Percentiles rank a stretch among this genome's conserved stretches.
Evolutionary conservation across 2,113 vertebrate genomes (phyloP).

Genomic region (Gobiocypris rarus): DNA sequence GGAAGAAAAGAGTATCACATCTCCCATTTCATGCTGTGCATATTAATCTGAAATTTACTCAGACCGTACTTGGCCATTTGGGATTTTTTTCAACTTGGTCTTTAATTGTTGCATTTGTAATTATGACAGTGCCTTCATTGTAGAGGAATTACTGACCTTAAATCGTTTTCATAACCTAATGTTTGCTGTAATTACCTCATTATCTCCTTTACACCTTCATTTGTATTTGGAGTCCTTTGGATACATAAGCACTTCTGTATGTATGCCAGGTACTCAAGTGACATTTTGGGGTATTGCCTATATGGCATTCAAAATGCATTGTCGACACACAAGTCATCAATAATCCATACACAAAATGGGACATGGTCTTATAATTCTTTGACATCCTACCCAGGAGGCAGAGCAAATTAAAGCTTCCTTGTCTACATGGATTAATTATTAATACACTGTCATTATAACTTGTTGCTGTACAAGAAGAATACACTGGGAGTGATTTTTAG

Average conservation of each 20-base stretch:
- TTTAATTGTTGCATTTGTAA: conserved; percentile 28
- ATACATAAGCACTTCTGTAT: neutral
- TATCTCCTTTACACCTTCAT: neutral
- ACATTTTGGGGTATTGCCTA: neutral
- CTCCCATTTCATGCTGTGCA: neutral
- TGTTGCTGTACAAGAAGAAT: conserved; percentile 34
- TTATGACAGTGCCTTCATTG: neutral
- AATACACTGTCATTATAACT: conserved; percentile 45
- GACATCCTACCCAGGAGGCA: conserved; percentile 30
- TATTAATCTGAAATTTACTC: neutral
- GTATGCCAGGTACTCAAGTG: neutral
- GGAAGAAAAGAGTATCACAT: too few relatives aligned
- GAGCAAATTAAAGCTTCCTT: conserved; percentile 18
- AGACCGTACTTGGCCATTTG: neutral
- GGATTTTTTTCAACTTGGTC: neutral
- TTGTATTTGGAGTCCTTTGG: neutral
- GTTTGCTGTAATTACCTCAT: neutral
- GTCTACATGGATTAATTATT: conserved; percentile 41
- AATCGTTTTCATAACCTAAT: neutral
- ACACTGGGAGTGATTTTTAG: conserved; percentile 26
- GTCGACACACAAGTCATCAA: neutral
- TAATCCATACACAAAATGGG: neutral
- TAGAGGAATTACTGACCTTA: neutral
- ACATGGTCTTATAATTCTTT: conserved; percentile 24
- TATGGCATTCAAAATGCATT: neutral